Base-by-base conservation (phyloP, 2,113 vertebrate species). In the Elgaria multicarinata region DNA sequence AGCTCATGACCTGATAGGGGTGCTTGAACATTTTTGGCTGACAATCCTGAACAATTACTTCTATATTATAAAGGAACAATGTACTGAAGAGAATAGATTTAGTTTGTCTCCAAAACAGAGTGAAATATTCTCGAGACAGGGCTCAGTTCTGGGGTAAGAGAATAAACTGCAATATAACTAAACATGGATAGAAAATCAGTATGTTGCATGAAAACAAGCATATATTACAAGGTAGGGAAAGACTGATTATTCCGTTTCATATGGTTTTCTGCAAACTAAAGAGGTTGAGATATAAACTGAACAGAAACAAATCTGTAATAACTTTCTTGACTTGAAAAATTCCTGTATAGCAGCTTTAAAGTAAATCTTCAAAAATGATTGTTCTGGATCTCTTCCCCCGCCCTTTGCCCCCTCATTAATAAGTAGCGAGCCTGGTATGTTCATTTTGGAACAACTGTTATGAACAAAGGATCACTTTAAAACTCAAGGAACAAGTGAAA, bases 121-220 rank as follows among this genome's bases (percentile, higher is more conserved):
- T 18, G 36, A 33, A 18, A 1, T 67, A 26, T n/a, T 53, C n/a
- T 77, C 66, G 69, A 18, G 0, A 0, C 2, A 8, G 86, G 5
- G 6, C 0, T 18, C 16, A 8, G 6, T 0, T 0, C 39, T 22
- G 62, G 24, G 3, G 31, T 0, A 55, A 80, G 4, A 55, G 22
- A 67, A 67, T n/a, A 31, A 36, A 84, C 13, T 46, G 6, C 39
- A 46, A 22, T 50, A 64, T 75, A 64, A n/a, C 1, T n/a, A 46
- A 42, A 6, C 16, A 31, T 55, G 39, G 22, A 8, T 72, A 13
- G 13, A 88, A 90, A 89, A 92, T 33, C 2, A 66, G 3, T 36
- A 2, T 6, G 20, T 1, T 6, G 33, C 42, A 24, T 0, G 50
- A 7, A 0, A 53, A 10, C 16, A 50, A 18, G 7, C 33, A 69